phyloP scores from a whole-genome alignment of 2,113 vertebrate species.

The Pteruthius melanotis region DNA sequence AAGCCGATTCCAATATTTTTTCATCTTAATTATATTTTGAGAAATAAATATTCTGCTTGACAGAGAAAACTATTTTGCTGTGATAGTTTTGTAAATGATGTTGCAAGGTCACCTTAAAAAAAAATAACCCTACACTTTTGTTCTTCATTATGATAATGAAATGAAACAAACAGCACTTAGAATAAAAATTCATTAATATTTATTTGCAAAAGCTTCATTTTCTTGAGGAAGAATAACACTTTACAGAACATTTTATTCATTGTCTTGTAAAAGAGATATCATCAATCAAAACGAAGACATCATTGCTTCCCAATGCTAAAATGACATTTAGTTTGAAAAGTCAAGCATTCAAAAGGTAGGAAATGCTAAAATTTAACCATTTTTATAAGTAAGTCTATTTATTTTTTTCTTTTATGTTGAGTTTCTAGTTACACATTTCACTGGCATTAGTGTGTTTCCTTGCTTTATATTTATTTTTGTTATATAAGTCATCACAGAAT shows the following conservation, averaged over 20 bases:
- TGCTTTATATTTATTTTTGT: neutral
- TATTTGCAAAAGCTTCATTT: conserved; percentile 15
- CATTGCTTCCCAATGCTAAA: neutral
- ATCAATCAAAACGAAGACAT: neutral
- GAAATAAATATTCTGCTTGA: neutral
- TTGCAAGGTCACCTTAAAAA: neutral
- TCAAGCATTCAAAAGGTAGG: neutral
- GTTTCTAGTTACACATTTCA: neutral
- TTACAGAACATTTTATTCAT: neutral
- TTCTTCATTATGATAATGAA: conserved; percentile 17
- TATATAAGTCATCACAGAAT: neutral
- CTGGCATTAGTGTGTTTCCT: neutral
- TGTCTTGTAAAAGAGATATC: neutral
- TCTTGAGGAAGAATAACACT: neutral
- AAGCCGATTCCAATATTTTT: neutral
- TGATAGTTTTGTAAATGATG: neutral
- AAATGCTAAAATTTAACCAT: neutral
- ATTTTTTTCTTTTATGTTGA: neutral
- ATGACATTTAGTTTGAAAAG: neutral
- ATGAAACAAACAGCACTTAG: neutral
- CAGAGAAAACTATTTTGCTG: neutral
- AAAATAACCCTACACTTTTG: neutral
- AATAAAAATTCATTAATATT: conserved; percentile 16
- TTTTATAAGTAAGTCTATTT: neutral
- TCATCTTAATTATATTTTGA: neutral